Percentiles rank a stretch among this genome's conserved stretches.
Conservation (phyloP, 2,113 vertebrate genomes). For the Aythya baeri region DNA sequence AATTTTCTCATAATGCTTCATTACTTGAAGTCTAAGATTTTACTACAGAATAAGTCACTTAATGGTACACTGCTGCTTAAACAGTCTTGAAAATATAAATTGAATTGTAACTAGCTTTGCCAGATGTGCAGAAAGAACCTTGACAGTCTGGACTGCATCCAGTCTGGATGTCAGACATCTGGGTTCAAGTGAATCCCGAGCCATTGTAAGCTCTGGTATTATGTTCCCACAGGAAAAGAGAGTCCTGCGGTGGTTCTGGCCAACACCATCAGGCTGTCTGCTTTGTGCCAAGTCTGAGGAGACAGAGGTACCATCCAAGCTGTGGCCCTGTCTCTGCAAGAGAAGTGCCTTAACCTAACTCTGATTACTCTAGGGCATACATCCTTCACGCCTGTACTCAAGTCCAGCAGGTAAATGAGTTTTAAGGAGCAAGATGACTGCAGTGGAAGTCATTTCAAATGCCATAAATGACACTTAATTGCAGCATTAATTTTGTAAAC, state of each 20-base stretch:
- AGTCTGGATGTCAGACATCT: slow-evolving; percentile 37
- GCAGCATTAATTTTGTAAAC: background rate
- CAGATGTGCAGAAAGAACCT: slow-evolving; percentile 38
- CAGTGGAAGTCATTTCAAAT: background rate
- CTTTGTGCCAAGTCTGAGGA: background rate
- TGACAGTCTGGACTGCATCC: slow-evolving; percentile 16
- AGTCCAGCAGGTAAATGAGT: background rate
- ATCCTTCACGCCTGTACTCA: background rate
- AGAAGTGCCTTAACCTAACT: background rate
- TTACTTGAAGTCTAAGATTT: background rate
- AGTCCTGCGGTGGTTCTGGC: background rate
- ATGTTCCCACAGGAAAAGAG: background rate
- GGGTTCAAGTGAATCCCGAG: background rate
- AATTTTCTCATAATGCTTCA: background rate
- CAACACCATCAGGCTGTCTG: background rate
- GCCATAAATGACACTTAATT: background rate
- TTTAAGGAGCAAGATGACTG: background rate
- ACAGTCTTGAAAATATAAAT: slow-evolving; percentile 18
- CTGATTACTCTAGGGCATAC: background rate
- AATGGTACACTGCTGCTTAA: background rate
- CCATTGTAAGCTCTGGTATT: slow-evolving; percentile 5
- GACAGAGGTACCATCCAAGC: background rate
- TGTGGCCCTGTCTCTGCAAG: background rate
- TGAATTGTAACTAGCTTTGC: background rate
- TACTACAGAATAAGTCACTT: slow-evolving; percentile 14